A percentile compares a stretch with the other conserved stretches of the same genome.
phyloP scores from a whole-genome alignment of 2,797 vertebrate species.

The Pseudochirops corinnae region DNA sequence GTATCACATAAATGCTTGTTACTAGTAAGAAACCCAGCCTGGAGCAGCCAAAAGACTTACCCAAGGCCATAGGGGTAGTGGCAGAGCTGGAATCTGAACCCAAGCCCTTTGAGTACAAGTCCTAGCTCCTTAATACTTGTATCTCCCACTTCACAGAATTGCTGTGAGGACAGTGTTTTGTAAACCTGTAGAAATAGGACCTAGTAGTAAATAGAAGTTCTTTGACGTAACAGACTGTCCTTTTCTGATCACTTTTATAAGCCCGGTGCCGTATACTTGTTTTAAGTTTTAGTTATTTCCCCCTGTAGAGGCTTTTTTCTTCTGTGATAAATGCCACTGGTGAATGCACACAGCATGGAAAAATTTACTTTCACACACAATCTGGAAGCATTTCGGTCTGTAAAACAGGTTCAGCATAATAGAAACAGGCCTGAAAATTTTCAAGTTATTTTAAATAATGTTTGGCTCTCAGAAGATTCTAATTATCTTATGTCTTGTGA shows the following conservation, averaged over 20 bases:
- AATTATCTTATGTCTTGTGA: not conserved
- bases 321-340: conserved; percentile 65
- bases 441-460: conserved; percentile 48
- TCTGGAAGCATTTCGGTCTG: conserved; percentile 34
- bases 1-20: no score
- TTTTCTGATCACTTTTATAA: not conserved
- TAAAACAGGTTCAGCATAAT: conserved; percentile 22
- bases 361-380: conserved; percentile 27
- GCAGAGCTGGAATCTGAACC: not conserved
- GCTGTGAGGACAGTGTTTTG: not conserved
- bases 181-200: not conserved
- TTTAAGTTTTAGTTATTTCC: no score
- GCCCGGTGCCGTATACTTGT: not conserved
- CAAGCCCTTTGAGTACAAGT: not conserved
- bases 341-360: conserved; percentile 32
- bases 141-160: not conserved
- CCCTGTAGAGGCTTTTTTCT: conserved; percentile 61
- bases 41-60: not conserved
- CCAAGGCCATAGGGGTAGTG: not conserved
- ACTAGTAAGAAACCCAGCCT: not conserved
- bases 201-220: not conserved
- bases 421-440: conserved; percentile 12
- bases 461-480: conserved; percentile 20
- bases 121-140: not conserved
- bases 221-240: not conserved